Evolutionary conservation across 1,140 invertebrate species (phyloP).

Genomic region (Dinoponera quadriceps): DNA sequence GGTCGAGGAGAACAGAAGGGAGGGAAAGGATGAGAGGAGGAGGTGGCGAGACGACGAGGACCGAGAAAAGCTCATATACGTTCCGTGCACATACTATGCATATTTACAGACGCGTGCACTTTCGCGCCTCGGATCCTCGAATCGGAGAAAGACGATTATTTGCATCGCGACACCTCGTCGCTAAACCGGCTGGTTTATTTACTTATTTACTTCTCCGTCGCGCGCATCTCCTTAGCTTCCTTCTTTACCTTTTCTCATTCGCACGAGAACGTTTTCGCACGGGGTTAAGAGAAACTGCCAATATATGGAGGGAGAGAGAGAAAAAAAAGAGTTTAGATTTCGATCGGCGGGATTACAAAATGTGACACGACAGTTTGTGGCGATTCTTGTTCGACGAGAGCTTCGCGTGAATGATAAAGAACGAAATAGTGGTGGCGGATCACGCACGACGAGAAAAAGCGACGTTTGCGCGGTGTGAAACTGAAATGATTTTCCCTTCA

Average conservation of each 20-base stretch:
- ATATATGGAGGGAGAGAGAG: not conserved
- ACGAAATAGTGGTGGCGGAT: too few relatives aligned
- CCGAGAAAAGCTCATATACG: constrained; percentile 72
- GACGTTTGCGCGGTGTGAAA: too few relatives aligned
- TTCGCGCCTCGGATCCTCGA: constrained; percentile 78
- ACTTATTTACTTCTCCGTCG: constrained; percentile 81
- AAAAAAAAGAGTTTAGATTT: not conserved
- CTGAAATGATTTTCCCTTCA: constrained; percentile 3
- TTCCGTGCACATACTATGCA: constrained; percentile 70
- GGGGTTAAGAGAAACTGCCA: constrained; percentile 2
- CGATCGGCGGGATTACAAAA: not conserved
- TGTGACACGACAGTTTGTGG: too few relatives aligned
- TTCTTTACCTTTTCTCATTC: not conserved
- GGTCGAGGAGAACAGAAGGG: not conserved
- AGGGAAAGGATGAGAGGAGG: constrained; percentile 42
- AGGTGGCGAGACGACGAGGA: constrained; percentile 60
- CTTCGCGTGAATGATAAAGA: too few relatives aligned
- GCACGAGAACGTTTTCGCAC: constrained; percentile 25
- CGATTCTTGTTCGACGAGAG: too few relatives aligned
- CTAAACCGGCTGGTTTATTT: constrained; percentile 80
- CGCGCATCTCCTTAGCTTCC: constrained; percentile 13
- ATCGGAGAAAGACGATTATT: constrained; percentile 76
- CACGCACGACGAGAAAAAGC: too few relatives aligned
- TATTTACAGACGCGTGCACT: constrained; percentile 80
- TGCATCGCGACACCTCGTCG: constrained; percentile 80